A percentile compares a stretch with the other conserved stretches of the same genome.
Evolutionary conservation across 1,140 invertebrate genomes (phyloP).

Genomic region (Brachystomella parvula): DNA sequence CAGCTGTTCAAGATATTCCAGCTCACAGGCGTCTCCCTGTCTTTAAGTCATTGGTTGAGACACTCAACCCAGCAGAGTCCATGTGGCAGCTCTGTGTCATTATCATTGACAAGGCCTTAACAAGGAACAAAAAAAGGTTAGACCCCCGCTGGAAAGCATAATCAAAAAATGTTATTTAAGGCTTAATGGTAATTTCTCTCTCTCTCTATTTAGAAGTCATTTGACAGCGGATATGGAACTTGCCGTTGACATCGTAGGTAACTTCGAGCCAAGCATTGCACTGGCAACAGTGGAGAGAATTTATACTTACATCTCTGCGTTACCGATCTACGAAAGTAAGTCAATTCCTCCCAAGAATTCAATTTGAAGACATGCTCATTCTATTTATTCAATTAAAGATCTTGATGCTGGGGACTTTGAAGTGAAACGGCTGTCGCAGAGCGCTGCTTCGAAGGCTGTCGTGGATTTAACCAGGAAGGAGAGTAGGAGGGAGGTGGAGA

Average conservation of each 20-base stretch:
- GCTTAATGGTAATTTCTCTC: slow-evolving; percentile 10
- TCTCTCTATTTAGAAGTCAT: slow-evolving; percentile 25
- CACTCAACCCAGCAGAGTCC: slow-evolving; percentile 59
- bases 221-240: slow-evolving; percentile 34
- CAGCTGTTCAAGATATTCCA: slow-evolving; percentile 79
- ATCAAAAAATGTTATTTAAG: slow-evolving; percentile 16
- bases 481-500: slow-evolving; percentile 25
- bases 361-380: not conserved
- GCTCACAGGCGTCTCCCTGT: slow-evolving; percentile 72
- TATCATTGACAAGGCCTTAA: slow-evolving; percentile 37
- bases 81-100: slow-evolving; percentile 54
- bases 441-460: slow-evolving; percentile 23
- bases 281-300: slow-evolving; percentile 26
- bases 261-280: slow-evolving; percentile 19
- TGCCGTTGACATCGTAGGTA: slow-evolving; percentile 26
- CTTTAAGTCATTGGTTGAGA: slow-evolving; percentile 67
- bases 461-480: slow-evolving; percentile 32
- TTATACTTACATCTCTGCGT: slow-evolving; percentile 23
- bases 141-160: no score
- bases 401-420: slow-evolving; percentile 7
- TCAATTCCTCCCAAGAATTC: not conserved
- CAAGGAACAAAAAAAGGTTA: slow-evolving; percentile 36
- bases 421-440: slow-evolving; percentile 14
- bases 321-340: slow-evolving; percentile 29
- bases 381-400: not conserved